Percentiles rank a stretch among this genome's conserved stretches.
phyloP scores from a whole-genome alignment of 2,888 invertebrate genomes.

The Enoplolaimus lenunculus region DNA sequence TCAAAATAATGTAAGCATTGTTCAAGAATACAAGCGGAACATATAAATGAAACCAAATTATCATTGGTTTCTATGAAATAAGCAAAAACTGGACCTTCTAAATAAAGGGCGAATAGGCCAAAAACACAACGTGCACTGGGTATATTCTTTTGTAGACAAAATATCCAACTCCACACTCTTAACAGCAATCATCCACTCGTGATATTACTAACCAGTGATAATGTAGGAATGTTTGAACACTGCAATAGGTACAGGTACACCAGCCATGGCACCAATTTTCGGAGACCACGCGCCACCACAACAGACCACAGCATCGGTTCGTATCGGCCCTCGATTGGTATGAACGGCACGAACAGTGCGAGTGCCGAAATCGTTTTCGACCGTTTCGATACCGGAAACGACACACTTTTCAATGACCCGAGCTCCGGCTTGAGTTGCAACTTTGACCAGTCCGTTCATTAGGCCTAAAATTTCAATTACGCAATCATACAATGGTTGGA shows the following conservation, averaged over 20 bases:
- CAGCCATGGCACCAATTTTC: constrained; percentile 55
- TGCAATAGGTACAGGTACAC: constrained; percentile 57
- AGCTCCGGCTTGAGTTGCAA: constrained; percentile 57
- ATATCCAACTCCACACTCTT: not conserved
- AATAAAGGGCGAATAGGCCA: too few species aligned
- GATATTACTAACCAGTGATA: constrained; percentile 48
- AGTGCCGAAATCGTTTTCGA: constrained; percentile 51
- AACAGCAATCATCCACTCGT: not conserved
- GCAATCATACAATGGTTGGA: too few species aligned
- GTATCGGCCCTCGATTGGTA: constrained; percentile 60
- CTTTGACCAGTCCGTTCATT: constrained; percentile 53
- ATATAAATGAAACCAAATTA: too few species aligned
- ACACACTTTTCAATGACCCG: constrained; percentile 63
- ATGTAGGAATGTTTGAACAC: constrained; percentile 79
- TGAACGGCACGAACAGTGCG: constrained; percentile 60
- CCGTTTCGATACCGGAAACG: constrained; percentile 43
- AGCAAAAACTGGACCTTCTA: too few species aligned
- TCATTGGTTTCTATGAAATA: too few species aligned
- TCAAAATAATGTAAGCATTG: too few species aligned
- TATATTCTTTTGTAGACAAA: not conserved
- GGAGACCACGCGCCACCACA: constrained; percentile 68
- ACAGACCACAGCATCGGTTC: constrained; percentile 63
- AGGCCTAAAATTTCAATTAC: too few species aligned
- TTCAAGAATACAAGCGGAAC: too few species aligned
- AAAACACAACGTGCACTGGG: too few species aligned